phyloP scores from a whole-genome alignment of 2,797 vertebrate genomes.

The Falco berigora region DNA sequence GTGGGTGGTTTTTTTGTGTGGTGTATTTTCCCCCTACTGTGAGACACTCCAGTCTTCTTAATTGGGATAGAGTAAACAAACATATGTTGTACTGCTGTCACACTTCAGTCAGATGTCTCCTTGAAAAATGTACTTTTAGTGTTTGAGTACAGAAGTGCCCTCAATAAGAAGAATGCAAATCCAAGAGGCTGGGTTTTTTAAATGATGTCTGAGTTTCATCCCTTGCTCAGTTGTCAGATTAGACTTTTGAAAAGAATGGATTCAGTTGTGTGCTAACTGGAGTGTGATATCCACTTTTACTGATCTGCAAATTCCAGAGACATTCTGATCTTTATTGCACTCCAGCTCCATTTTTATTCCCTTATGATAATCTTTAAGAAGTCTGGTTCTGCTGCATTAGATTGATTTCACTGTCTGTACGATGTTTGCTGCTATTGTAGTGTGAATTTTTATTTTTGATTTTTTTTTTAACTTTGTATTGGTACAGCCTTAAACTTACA shows the following conservation, averaged over 20 bases:
- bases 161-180: background rate
- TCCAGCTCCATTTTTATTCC: constrained; percentile 45
- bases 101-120: background rate
- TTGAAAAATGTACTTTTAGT: background rate
- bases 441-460: constrained; percentile 17
- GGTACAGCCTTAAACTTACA: constrained; percentile 56
- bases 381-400: constrained; percentile 48
- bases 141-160: constrained; percentile 14
- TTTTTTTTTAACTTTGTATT: constrained; percentile 18
- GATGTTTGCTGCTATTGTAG: constrained; percentile 44
- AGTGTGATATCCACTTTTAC: constrained; percentile 10
- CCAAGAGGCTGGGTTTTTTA: background rate
- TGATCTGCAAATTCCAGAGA: constrained; percentile 11
- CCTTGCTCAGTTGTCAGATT: background rate
- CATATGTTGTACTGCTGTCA: background rate
- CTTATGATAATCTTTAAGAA: constrained; percentile 40
- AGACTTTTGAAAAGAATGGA: background rate
- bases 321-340: background rate
- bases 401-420: constrained; percentile 37
- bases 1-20: background rate
- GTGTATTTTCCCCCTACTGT: background rate
- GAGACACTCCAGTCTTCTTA: background rate
- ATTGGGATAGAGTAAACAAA: background rate
- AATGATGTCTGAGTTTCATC: background rate
- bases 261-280: background rate